These are phyloP conservation scores for Dryas iulia DNA, from an alignment of 1,140 invertebrate species.

Conservation along the genomic window DNA sequence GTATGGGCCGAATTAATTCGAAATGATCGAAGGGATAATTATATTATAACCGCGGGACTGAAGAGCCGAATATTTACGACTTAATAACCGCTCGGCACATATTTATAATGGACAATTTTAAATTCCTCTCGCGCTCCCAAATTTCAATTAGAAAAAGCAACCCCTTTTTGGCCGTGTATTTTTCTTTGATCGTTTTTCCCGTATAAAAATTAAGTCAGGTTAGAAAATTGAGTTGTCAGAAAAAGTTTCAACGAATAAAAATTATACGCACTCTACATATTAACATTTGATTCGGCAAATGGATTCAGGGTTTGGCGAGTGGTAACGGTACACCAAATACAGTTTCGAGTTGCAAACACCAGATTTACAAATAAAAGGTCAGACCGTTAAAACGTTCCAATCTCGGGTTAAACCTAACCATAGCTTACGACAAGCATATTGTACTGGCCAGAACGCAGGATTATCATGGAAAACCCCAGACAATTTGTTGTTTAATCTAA, in stretches of 20 bases:
- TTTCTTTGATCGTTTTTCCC: constrained; percentile 13
- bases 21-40: constrained; percentile 55
- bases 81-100: constrained; percentile 48
- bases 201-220: constrained; percentile 2
- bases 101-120: constrained; percentile 38
- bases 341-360: constrained; percentile 1
- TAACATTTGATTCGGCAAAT: background rate
- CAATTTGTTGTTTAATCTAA: constrained; percentile 41
- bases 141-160: constrained; percentile 35
- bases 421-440: constrained; percentile 20
- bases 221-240: background rate
- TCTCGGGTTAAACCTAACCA: constrained; percentile 27
- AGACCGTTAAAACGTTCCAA: constrained; percentile 11
- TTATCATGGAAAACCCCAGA: constrained; percentile 30
- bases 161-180: constrained; percentile 14
- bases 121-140: constrained; percentile 31
- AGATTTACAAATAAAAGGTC: constrained; percentile 10
- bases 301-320: background rate
- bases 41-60: constrained; percentile 39
- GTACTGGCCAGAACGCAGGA: constrained; percentile 18
- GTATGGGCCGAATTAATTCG: constrained; percentile 48
- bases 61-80: constrained; percentile 47
- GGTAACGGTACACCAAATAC: background rate
- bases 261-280: background rate
- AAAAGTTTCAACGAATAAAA: background rate